These are phyloP conservation scores for Etia nguti DNA, from an alignment of 2,113 vertebrate species.

Conservation along the genomic window DNA sequence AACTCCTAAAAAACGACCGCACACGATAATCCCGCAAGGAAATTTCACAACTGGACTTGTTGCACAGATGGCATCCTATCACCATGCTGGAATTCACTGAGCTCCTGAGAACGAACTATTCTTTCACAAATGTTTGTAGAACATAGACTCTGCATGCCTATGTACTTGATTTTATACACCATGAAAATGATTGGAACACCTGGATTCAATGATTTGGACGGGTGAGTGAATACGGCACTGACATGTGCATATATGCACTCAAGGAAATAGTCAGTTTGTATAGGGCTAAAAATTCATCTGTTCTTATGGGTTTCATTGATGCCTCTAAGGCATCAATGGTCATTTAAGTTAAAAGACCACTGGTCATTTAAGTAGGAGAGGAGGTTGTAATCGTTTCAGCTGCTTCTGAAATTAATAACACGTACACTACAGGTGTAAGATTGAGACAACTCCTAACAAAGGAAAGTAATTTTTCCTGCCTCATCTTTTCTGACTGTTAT, in stretches of 20 bases:
- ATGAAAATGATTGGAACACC: neutral
- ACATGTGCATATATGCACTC: too few relatives aligned
- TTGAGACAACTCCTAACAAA: neutral
- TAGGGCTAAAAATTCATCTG: too few relatives aligned
- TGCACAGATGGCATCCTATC: neutral
- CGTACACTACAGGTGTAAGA: neutral
- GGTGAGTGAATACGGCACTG: neutral
- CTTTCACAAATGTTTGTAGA: neutral
- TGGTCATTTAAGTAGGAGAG: neutral
- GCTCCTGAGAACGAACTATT: neutral
- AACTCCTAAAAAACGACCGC: neutral
- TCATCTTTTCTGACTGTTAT: neutral
- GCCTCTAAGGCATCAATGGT: too few relatives aligned
- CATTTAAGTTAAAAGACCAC: too few relatives aligned
- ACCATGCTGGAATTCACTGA: neutral
- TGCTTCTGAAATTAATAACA: neutral
- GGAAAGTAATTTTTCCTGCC: neutral
- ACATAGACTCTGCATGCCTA: neutral
- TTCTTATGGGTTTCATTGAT: too few relatives aligned
- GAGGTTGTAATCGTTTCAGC: neutral
- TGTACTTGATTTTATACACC: neutral
- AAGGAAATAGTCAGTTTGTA: too few relatives aligned
- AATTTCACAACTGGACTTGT: neutral
- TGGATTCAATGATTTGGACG: neutral
- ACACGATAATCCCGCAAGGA: neutral